Evolutionary conservation across 2,797 vertebrate species (phyloP).

Genomic region (Discoglossus pictus): DNA sequence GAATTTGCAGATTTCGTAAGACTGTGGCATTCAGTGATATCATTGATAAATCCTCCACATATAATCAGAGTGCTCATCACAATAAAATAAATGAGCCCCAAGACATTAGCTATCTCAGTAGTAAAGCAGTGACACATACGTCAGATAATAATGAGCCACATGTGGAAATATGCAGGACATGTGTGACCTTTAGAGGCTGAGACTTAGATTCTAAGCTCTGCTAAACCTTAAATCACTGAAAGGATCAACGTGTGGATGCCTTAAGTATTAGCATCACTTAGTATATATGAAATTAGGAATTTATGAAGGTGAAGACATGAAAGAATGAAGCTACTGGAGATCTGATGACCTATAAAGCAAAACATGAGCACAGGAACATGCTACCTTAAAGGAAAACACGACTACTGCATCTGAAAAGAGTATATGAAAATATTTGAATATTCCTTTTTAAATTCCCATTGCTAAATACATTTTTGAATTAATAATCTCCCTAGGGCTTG

Average conservation of each 20-base stretch:
- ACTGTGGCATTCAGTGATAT: no score
- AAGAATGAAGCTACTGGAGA: background rate
- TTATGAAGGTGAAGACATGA: conserved; percentile 23
- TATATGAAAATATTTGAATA: no score
- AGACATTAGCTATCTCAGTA: no score
- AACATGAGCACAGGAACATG: conserved; percentile 37
- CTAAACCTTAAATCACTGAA: conserved; percentile 28
- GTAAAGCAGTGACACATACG: conserved; percentile 4
- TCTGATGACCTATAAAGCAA: conserved; percentile 26
- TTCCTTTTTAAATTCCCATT: no score
- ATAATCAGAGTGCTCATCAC: no score
- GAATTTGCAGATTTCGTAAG: no score
- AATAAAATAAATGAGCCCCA: no score
- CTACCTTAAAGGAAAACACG: no score
- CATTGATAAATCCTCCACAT: no score
- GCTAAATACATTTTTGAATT: no score
- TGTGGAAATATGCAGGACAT: conserved; percentile 22
- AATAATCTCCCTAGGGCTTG: no score
- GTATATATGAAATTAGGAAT: conserved; percentile 6
- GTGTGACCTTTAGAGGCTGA: conserved; percentile 19
- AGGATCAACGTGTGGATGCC: background rate
- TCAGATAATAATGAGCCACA: conserved; percentile 7
- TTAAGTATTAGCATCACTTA: conserved; percentile 13
- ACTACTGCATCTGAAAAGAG: no score
- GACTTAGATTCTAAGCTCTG: conserved; percentile 9